These are phyloP conservation scores for Sarcophaga carnaria DNA, from an alignment of 2,888 invertebrate species.

Conservation along the genomic window DNA sequence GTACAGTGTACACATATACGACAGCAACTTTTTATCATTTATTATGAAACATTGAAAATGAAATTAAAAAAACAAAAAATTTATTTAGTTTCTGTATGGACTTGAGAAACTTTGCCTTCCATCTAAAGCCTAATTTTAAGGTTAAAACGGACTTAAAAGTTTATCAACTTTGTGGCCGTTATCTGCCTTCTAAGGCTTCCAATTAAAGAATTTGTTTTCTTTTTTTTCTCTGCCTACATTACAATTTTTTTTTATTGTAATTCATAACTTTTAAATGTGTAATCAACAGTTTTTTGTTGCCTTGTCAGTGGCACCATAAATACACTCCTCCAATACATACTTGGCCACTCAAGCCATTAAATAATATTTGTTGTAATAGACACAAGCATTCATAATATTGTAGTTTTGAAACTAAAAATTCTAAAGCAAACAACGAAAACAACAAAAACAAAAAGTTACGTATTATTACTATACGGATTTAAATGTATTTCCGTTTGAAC, in stretches of 20 bases:
- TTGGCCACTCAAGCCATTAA: not conserved
- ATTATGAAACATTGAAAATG: not conserved
- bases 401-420: not conserved
- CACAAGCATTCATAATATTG: not conserved
- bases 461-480: constrained; percentile 49
- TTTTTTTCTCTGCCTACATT: not conserved
- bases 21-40: not conserved
- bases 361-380: not conserved
- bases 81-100: not conserved
- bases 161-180: not conserved
- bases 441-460: constrained; percentile 17
- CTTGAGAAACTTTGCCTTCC: not conserved
- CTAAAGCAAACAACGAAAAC: not conserved
- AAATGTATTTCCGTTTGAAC: constrained; percentile 54
- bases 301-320: constrained; percentile 29
- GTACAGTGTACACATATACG: not conserved
- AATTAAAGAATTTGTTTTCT: constrained; percentile 32
- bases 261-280: not conserved
- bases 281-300: constrained; percentile 48
- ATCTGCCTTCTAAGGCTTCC: not conserved
- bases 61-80: not conserved
- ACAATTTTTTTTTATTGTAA: not conserved
- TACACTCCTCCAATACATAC: not conserved
- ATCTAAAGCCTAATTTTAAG: not conserved
- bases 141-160: not conserved